Evolutionary conservation across 2,888 invertebrate genomes (phyloP), one percentile per base, ranked within the genome.

Genomic region (Perdita meconis): DNA sequence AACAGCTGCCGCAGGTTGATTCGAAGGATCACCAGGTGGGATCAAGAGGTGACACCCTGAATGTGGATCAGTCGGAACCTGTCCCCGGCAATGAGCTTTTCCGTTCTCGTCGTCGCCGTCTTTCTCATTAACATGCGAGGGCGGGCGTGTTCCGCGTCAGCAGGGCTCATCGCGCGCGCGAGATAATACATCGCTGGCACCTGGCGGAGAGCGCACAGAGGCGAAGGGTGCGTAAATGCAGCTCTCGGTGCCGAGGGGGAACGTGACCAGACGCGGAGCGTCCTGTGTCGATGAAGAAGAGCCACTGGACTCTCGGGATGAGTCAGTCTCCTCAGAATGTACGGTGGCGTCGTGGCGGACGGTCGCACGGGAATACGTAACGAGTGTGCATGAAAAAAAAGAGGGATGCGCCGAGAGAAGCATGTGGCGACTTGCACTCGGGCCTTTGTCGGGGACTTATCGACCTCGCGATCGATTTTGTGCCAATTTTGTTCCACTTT

Each of bases 221-320:
- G 84, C 86, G 75, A 84, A 86, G 85, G 86, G 88, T 87, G 88
- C 87, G 88, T 86, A 88, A n/a, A 86, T 87, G 89, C 88, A 81
- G 83, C 84, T 82, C 80, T 68, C 71, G 74, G 86, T 80, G 82
- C 72, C 78, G 73, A 67, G 81, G 80, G 69, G 81, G 80, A 70
- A 89, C 89, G 89, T 89, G 89, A 89, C 89, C 88, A 89, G 89
- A 89, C 89, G 82, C 65, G 61, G 77, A 70, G 88, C 85, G 86
- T 86, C 86, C 86, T 86, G 88, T 76, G 80, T 87, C 88, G 87
- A 88, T 86, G 85, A 85, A 85, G 83, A 86, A 85, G 79, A 85
- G 87, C 61, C 78, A 84, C 81, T 83, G 84, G 78, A 72, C 84
- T 66, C 81, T 66, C 81, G 85, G 47, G 78, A 86, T 88, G 89